Evolutionary conservation across 2,113 vertebrate species (phyloP).

Genomic region (Pangasianodon gigas): DNA sequence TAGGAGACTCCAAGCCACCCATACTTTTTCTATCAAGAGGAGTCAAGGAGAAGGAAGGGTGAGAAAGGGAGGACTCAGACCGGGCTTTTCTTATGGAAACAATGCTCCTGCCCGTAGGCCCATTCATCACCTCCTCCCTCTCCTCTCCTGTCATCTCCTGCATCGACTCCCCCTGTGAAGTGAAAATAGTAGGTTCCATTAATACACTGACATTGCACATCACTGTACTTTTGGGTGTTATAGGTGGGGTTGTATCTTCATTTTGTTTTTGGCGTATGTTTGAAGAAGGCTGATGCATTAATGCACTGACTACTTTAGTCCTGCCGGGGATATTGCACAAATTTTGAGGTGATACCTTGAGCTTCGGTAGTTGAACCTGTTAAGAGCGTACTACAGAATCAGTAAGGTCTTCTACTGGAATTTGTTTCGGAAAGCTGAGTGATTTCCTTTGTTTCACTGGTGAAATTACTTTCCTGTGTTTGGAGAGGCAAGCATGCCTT

Average conservation of each 20-base stretch:
- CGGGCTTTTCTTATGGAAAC: background rate
- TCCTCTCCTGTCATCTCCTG: background rate
- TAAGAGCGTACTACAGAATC: no score
- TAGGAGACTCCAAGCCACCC: no score
- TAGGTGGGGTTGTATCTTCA: no score
- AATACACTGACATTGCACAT: background rate
- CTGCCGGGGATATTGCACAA: no score
- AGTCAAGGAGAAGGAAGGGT: background rate
- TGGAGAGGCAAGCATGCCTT: background rate
- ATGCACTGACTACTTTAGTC: no score
- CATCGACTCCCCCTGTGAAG: background rate
- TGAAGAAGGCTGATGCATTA: no score
- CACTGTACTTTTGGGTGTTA: no score
- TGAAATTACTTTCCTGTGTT: background rate
- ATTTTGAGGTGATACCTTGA: fast-evolving
- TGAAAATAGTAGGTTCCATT: background rate
- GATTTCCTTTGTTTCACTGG: no score
- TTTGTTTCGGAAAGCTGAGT: no score
- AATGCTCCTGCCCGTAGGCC: background rate
- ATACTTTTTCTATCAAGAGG: background rate
- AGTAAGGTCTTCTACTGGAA: no score
- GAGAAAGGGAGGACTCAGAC: background rate
- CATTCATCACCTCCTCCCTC: background rate
- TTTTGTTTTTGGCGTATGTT: no score
- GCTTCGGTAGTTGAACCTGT: no score